Evolutionary conservation across 2,888 invertebrate species (phyloP).

Genomic region (Busseola fusca): DNA sequence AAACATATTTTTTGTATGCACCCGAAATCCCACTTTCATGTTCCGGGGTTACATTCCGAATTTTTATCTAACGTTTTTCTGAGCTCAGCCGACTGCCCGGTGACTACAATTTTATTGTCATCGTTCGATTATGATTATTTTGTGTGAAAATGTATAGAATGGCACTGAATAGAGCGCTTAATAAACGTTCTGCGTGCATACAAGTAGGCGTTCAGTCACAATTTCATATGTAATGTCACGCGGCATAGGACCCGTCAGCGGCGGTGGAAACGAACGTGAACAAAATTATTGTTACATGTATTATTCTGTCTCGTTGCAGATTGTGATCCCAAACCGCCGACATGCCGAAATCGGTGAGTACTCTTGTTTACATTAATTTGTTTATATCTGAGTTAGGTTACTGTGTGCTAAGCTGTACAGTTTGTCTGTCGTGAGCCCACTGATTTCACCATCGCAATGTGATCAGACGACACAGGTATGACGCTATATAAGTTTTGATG

Average conservation of each 20-base stretch:
- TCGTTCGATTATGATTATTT: conserved; percentile 69
- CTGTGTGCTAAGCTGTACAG: conserved; percentile 17
- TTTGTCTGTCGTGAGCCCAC: conserved; percentile 68
- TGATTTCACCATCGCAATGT: conserved; percentile 85
- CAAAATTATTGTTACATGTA: conserved; percentile 70
- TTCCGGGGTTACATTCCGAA: conserved; percentile 45
- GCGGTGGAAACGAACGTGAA: conserved; percentile 69
- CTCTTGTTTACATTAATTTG: conserved; percentile 59
- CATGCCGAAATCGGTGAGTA: conserved; percentile 91
- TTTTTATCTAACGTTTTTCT: conserved; percentile 70
- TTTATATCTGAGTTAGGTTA: conserved; percentile 46
- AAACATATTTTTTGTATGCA: conserved; percentile 30
- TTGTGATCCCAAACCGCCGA: conserved; percentile 87
- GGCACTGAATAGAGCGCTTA: conserved; percentile 53
- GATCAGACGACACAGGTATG: conserved; percentile 73
- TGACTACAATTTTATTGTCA: conserved; percentile 78
- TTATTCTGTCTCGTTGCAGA: conserved; percentile 80
- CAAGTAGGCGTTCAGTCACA: conserved; percentile 67
- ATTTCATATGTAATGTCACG: conserved; percentile 74
- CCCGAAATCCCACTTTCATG: conserved; percentile 44
- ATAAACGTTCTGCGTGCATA: conserved; percentile 53
- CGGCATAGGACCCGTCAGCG: conserved; percentile 70
- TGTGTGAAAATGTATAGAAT: conserved; percentile 70
- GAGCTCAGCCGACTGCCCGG: conserved; percentile 77
- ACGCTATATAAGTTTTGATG: conserved; percentile 66